Evolutionary conservation across 2,797 vertebrate genomes (phyloP).

Genomic region (Pseudochromis fuscus): DNA sequence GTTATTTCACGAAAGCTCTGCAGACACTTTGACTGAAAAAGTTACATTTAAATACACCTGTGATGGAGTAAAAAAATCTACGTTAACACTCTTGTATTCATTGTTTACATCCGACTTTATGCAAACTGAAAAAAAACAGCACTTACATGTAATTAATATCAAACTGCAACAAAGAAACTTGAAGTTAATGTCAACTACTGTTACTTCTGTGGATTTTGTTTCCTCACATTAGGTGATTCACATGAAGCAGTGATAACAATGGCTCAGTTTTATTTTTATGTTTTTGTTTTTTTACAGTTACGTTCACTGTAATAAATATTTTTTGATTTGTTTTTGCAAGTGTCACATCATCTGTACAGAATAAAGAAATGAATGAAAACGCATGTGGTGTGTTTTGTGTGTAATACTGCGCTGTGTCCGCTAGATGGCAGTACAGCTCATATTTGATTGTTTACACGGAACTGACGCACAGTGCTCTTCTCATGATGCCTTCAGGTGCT

Average conservation of each 20-base stretch:
- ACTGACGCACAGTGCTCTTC: constrained; percentile 47
- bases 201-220: constrained; percentile 15
- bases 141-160: background rate
- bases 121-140: background rate
- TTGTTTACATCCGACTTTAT: background rate
- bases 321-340: background rate
- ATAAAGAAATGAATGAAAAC: constrained; percentile 23
- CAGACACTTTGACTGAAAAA: too few species aligned
- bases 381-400: background rate
- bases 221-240: background rate
- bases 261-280: background rate
- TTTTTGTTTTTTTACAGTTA: too few species aligned
- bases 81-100: background rate
- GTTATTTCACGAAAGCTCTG: too few species aligned
- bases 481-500: background rate
- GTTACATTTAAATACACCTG: too few species aligned
- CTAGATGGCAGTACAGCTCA: constrained; percentile 29
- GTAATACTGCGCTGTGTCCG: background rate
- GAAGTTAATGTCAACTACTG: background rate
- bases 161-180: constrained; percentile 27
- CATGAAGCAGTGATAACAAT: background rate
- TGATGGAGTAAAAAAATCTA: too few species aligned
- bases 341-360: constrained; percentile 39
- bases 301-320: background rate
- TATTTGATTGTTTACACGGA: constrained; percentile 56